A percentile compares a stretch with the other conserved stretches of the same genome.
Conservation (phyloP, 1,140 invertebrate species). For the Pemphigus obesinymphae region DNA sequence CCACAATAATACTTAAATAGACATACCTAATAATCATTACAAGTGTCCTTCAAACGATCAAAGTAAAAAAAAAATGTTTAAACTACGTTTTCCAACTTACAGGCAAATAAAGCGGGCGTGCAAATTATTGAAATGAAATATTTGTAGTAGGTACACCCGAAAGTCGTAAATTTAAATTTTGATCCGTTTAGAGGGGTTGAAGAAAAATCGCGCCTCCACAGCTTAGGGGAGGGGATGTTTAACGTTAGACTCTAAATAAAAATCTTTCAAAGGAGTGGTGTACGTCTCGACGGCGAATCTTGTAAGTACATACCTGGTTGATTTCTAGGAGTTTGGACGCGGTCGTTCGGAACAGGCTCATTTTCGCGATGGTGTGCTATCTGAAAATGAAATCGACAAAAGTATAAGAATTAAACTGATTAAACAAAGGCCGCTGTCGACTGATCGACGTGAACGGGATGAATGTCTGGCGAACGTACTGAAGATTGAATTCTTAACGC, state of each 20-base stretch:
- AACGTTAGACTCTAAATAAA: not conserved
- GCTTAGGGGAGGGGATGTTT: too few species aligned
- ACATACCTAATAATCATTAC: too few species aligned
- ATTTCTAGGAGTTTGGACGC: constrained; percentile 34
- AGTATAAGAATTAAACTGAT: not conserved
- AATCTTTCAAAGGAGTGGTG: not conserved
- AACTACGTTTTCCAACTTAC: too few species aligned
- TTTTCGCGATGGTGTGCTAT: not conserved
- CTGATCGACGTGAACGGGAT: not conserved
- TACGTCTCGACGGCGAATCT: too few species aligned
- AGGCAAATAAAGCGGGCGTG: too few species aligned
- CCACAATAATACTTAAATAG: too few species aligned
- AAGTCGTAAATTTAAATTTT: too few species aligned
- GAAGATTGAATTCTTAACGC: not conserved
- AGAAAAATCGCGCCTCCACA: too few species aligned
- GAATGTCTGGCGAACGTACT: not conserved
- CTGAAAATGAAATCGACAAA: not conserved
- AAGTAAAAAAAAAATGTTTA: not conserved
- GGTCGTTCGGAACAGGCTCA: constrained; percentile 37
- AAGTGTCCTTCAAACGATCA: too few species aligned
- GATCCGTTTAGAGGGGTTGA: too few species aligned
- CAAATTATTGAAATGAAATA: too few species aligned
- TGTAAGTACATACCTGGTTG: constrained; percentile 36
- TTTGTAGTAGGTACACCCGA: too few species aligned
- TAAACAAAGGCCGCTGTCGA: not conserved